Percentiles rank a stretch among this genome's conserved stretches.
phyloP scores from a whole-genome alignment of 2,888 invertebrate species.

The Cataglyphis cursor region DNA sequence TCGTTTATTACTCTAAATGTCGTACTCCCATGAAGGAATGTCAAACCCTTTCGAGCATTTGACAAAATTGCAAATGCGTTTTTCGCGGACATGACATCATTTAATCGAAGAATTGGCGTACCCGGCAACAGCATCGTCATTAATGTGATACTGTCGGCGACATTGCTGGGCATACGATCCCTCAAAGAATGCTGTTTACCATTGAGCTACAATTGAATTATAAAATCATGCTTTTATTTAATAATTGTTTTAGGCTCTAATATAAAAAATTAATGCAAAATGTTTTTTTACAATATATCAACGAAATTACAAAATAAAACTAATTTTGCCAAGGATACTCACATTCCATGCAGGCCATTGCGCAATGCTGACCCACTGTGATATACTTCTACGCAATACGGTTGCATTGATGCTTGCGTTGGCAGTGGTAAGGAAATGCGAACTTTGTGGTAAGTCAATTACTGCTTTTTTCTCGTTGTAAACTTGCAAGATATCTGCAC shows the following conservation, averaged over 20 bases:
- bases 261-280: background rate
- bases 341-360: conserved; percentile 88
- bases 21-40: conserved; percentile 90
- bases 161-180: conserved; percentile 83
- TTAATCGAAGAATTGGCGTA: conserved; percentile 89
- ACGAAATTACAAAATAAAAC: background rate
- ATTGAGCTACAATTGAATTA: conserved; percentile 78
- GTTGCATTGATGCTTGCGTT: conserved; percentile 74
- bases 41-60: conserved; percentile 87
- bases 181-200: conserved; percentile 74
- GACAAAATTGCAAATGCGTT: conserved; percentile 85
- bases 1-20: conserved; percentile 84
- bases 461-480: conserved; percentile 78
- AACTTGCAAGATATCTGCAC: conserved; percentile 77
- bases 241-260: background rate
- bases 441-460: conserved; percentile 82
- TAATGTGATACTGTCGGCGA: conserved; percentile 89
- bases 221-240: background rate
- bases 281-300: background rate
- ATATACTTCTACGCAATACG: conserved; percentile 73
- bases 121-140: conserved; percentile 94
- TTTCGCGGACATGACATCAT: conserved; percentile 84
- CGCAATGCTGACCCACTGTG: conserved; percentile 69
- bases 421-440: conserved; percentile 78
- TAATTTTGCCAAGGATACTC: conserved; percentile 71